These are phyloP conservation scores for Periparus ater DNA, from an alignment of 2,797 vertebrate species.

Conservation along the genomic window DNA sequence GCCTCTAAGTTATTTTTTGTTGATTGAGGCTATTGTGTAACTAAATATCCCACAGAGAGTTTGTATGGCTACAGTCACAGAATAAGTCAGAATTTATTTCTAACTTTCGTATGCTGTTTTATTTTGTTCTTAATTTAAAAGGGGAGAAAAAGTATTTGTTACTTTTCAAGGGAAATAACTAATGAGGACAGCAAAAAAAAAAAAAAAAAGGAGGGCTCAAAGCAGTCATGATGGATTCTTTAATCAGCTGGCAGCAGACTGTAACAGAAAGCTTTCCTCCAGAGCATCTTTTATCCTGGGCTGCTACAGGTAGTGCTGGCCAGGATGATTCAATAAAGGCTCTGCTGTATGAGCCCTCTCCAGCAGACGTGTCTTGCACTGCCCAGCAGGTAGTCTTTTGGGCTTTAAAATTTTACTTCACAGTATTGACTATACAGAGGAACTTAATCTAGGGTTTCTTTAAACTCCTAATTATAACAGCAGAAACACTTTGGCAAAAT, in stretches of 20 bases:
- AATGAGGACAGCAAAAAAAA: not conserved
- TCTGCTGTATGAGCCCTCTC: not conserved
- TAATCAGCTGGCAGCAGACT: not conserved
- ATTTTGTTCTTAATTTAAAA: slow-evolving; percentile 6
- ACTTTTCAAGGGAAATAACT: not conserved
- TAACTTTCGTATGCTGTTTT: not conserved
- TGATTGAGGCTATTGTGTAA: slow-evolving; percentile 46
- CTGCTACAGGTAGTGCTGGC: not conserved
- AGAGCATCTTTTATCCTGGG: not conserved
- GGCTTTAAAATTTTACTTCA: not conserved
- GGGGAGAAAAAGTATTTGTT: not conserved
- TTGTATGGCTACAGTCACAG: not conserved
- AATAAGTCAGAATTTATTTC: slow-evolving; percentile 10
- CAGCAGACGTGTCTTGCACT: not conserved
- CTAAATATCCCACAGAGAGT: not conserved
- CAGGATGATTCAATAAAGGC: not conserved
- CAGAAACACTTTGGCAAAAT: not conserved
- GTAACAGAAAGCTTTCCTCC: not conserved
- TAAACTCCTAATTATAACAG: not conserved
- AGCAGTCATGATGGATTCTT: not conserved
- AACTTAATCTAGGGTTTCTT: not conserved
- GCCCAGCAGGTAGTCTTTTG: not conserved
- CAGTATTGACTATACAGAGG: not conserved
- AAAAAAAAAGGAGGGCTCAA: not conserved
- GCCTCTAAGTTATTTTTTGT: slow-evolving; percentile 29